Conservation (phyloP, 2,797 vertebrate genomes). For the Coccyzus lansbergi region DNA sequence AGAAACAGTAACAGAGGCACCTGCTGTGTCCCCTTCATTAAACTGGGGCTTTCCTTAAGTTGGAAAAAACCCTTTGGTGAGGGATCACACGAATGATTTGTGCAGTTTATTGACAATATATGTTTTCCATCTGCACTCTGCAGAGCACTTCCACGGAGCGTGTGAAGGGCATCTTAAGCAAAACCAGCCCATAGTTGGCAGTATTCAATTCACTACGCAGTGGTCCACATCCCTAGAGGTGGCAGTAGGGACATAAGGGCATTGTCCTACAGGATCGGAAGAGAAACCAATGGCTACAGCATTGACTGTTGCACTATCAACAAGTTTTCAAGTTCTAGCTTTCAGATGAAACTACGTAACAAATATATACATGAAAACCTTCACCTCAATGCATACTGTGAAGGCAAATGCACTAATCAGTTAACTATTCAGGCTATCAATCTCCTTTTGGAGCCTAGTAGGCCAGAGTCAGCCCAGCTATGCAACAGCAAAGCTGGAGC, state of each 20-base stretch:
- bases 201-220: not conserved
- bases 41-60: not conserved
- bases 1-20: not conserved
- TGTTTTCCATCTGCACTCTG: not conserved
- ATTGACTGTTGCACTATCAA: not conserved
- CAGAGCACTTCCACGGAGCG: not conserved
- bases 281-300: not conserved
- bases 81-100: not conserved
- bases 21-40: not conserved
- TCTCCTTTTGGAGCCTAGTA: not conserved
- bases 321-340: not conserved
- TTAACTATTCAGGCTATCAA: not conserved
- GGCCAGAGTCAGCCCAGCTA: not conserved
- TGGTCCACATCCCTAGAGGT: not conserved
- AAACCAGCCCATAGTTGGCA: not conserved
- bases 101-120: not conserved
- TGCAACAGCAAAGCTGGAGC: not conserved
- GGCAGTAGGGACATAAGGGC: not conserved
- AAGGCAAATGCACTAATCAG: not conserved
- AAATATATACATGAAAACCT: not conserved
- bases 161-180: not conserved
- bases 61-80: not conserved
- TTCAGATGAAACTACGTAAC: not conserved
- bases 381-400: not conserved
- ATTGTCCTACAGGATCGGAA: not conserved